Conservation (phyloP, 2,113 vertebrate genomes). For the Dryoscopus gambensis region DNA sequence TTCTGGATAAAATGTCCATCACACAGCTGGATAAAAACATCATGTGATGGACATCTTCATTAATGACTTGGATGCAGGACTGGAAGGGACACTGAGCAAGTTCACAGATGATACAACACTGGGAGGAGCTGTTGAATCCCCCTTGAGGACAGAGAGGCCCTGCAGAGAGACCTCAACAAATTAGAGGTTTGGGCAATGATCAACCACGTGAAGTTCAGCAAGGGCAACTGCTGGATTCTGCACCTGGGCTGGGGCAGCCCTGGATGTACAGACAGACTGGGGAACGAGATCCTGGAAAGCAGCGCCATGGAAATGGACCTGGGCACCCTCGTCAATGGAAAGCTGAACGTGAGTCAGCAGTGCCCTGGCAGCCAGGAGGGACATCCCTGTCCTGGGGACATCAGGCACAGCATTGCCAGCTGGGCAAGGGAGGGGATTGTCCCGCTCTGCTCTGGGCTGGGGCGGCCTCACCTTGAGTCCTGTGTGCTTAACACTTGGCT, state of each 20-base stretch:
- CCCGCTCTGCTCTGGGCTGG: background rate
- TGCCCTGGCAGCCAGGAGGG: background rate
- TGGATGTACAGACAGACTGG: fast-evolving
- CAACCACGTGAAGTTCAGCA: fast-evolving
- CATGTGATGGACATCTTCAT: background rate
- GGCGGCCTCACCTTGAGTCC: fast-evolving
- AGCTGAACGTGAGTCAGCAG: fast-evolving
- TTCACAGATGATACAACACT: background rate
- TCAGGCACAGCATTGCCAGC: background rate
- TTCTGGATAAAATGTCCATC: background rate
- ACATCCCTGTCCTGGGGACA: background rate
- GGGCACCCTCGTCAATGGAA: fast-evolving
- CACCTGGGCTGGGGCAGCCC: background rate
- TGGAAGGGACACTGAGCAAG: background rate
- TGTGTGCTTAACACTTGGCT: background rate
- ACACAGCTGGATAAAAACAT: background rate
- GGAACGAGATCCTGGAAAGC: background rate
- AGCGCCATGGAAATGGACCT: background rate
- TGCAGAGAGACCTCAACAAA: background rate
- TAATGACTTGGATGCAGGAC: background rate
- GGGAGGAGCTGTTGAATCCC: background rate
- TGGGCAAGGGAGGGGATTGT: fast-evolving
- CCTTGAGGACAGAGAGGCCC: background rate
- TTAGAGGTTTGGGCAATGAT: background rate
- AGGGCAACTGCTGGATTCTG: fast-evolving